A percentile compares a stretch with the other conserved stretches of the same genome.
Conservation (phyloP, 2,113 vertebrate species). For the Trogon surrucura region DNA sequence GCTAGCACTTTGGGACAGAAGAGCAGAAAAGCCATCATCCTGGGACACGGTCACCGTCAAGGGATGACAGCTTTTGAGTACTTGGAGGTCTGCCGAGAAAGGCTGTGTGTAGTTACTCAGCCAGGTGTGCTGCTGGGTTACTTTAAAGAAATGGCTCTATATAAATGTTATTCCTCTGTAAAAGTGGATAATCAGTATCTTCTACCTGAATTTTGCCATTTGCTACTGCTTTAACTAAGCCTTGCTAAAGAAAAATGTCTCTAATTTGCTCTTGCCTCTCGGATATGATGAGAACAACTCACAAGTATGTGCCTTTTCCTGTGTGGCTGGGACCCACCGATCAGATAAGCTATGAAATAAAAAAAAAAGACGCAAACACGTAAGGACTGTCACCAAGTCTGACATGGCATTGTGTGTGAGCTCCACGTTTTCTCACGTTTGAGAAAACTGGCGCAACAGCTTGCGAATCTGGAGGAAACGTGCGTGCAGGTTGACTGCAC, state of each 20-base stretch:
- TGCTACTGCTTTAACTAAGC: background rate
- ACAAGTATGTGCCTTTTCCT: rapidly evolving
- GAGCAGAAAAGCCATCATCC: background rate
- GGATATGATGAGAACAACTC: background rate
- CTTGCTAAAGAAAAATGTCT: background rate
- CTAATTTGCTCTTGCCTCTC: background rate
- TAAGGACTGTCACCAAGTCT: background rate
- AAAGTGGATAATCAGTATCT: background rate
- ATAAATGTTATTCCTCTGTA: background rate
- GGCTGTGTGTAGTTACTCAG: background rate
- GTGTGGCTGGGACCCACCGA: background rate
- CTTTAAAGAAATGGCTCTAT: background rate
- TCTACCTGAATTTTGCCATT: background rate
- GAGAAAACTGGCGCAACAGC: background rate
- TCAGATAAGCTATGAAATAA: background rate
- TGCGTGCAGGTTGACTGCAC: conserved; percentile 7
- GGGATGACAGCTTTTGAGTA: background rate
- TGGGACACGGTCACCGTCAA: rapidly evolving
- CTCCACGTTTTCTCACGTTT: background rate
- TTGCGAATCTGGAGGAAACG: background rate
- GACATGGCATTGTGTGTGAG: background rate
- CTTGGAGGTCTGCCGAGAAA: background rate
- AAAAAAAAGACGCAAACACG: too few relatives aligned
- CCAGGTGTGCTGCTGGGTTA: background rate
- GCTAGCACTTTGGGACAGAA: background rate